Conservation (phyloP, 2,888 invertebrate genomes). For the Schizaphis graminum region DNA sequence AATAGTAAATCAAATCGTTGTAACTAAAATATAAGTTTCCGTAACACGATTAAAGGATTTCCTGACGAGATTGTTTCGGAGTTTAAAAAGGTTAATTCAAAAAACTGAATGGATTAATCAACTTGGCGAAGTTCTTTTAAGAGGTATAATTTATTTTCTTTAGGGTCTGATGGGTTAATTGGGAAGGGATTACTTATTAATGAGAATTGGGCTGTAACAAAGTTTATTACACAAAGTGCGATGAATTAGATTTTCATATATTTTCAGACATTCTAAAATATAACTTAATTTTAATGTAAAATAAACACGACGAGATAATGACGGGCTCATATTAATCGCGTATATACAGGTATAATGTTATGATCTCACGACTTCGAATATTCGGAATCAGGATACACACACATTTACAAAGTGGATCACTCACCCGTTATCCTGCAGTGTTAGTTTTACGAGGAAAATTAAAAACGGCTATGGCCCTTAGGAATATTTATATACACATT, state of each 20-base stretch:
- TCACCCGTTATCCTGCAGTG: neutral
- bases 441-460: neutral
- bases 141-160: slow-evolving; percentile 65
- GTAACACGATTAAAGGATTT: slow-evolving; percentile 63
- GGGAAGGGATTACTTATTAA: slow-evolving; percentile 64
- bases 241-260: slow-evolving; percentile 33
- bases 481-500: neutral
- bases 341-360: neutral
- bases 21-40: slow-evolving; percentile 45
- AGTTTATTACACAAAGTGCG: slow-evolving; percentile 57
- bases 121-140: slow-evolving; percentile 62
- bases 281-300: slow-evolving; percentile 11
- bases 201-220: slow-evolving; percentile 55
- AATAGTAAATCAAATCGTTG: slow-evolving; percentile 41
- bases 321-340: neutral
- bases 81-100: slow-evolving; percentile 64
- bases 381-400: neutral
- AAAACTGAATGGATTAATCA: slow-evolving; percentile 62
- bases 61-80: slow-evolving; percentile 57
- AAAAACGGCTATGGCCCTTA: neutral
- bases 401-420: neutral
- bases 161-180: slow-evolving; percentile 63
- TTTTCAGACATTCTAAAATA: slow-evolving; percentile 33
- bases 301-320: slow-evolving; percentile 2
- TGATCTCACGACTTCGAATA: neutral